A percentile compares a stretch with the other conserved stretches of the same genome.
phyloP scores from a whole-genome alignment of 2,888 invertebrate genomes.

The Drosophila multiciliata region DNA sequence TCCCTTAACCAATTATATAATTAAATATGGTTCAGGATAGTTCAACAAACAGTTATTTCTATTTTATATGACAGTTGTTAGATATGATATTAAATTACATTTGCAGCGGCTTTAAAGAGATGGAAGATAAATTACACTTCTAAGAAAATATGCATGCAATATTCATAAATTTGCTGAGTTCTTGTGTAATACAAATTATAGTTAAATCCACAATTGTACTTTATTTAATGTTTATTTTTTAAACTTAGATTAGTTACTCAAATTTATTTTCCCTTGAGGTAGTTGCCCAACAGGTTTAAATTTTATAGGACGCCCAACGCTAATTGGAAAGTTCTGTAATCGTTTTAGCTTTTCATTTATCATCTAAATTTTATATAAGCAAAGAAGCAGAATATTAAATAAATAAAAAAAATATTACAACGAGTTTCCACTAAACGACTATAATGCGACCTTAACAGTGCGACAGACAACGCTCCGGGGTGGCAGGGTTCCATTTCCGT shows the following conservation, averaged over 20 bases:
- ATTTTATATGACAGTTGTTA: not conserved
- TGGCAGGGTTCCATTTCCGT: conserved; percentile 59
- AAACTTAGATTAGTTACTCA: not conserved
- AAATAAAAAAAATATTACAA: not conserved
- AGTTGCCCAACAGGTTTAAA: not conserved
- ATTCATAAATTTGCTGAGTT: not conserved
- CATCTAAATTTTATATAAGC: not conserved
- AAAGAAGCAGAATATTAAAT: not conserved
- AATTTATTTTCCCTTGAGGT: not conserved
- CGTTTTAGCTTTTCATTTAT: conserved; percentile 4
- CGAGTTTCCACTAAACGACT: not conserved
- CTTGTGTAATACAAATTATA: not conserved
- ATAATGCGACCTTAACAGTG: not conserved
- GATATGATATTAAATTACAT: not conserved
- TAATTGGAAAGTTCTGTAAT: conserved; percentile 3
- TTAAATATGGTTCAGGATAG: not conserved
- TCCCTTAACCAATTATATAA: not conserved
- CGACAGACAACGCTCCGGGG: conserved; percentile 46
- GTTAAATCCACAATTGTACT: not conserved
- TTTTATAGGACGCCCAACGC: not conserved
- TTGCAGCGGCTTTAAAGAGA: not conserved
- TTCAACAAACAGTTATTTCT: not conserved
- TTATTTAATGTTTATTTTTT: not conserved
- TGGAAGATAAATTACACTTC: too few relatives aligned
- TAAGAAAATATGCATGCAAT: not conserved